These are phyloP conservation scores for Coregonus clupeaformis DNA, from an alignment of 2,113 vertebrate genomes.

Conservation along the genomic window DNA sequence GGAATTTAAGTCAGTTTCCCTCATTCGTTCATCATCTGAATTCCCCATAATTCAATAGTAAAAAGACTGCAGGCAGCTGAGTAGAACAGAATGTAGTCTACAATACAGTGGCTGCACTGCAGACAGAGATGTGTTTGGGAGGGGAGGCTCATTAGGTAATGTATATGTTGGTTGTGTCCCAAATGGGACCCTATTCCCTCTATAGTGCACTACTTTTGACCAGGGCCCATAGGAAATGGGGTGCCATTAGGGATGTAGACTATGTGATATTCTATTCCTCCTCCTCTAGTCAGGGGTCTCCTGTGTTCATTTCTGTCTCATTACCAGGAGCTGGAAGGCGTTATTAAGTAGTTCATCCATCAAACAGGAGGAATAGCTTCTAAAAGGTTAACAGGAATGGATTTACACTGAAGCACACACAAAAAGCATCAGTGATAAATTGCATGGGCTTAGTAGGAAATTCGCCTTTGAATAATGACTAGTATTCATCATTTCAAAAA, in stretches of 20 bases:
- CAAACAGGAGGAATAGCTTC: constrained; percentile 58
- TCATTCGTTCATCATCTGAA: constrained; percentile 23
- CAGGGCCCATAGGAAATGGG: not conserved
- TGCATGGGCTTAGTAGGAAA: constrained; percentile 48
- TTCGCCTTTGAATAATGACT: constrained; percentile 65
- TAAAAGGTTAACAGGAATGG: constrained; percentile 71
- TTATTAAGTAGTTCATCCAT: constrained; percentile 73
- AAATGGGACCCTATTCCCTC: too few species aligned
- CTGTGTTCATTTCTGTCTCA: constrained; percentile 69
- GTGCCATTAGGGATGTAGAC: not conserved
- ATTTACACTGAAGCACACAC: constrained; percentile 64
- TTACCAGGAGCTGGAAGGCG: constrained; percentile 60
- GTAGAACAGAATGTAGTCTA: constrained; percentile 11
- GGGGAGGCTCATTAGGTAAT: constrained; percentile 31
- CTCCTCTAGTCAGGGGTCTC: constrained; percentile 34
- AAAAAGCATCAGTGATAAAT: constrained; percentile 67
- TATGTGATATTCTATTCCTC: constrained; percentile 13
- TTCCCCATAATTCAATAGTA: constrained; percentile 7
- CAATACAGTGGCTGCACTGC: constrained; percentile 10
- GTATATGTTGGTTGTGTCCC: constrained; percentile 5
- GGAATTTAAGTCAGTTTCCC: constrained; percentile 30
- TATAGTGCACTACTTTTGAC: too few species aligned
- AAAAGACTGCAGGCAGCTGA: constrained; percentile 10
- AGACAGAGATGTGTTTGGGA: constrained; percentile 26
- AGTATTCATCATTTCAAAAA: constrained; percentile 67